Evolutionary conservation across 37 sponge, comb jelly and placozoan species (phyloP).

Genomic region (Axinella damicornis): DNA sequence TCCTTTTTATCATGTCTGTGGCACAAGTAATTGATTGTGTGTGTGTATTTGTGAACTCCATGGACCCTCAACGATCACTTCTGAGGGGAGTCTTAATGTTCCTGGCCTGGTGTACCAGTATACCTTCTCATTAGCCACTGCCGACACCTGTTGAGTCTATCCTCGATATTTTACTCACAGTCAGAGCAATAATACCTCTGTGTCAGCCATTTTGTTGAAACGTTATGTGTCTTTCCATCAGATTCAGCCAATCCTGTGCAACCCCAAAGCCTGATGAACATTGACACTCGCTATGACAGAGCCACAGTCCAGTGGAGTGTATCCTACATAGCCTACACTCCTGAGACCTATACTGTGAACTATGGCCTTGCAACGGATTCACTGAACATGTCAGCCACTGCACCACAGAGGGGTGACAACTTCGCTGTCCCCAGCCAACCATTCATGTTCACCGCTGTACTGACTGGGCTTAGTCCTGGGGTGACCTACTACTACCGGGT

Average conservation of each 20-base stretch:
- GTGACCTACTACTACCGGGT: conserved; percentile 44
- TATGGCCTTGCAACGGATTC: conserved; percentile 12
- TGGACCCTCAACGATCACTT: too few relatives aligned
- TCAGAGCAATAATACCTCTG: too few relatives aligned
- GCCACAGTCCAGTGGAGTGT: conserved; percentile 54
- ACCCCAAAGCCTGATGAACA: background rate
- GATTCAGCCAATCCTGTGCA: conserved; percentile 17
- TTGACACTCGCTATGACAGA: background rate
- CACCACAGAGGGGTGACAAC: background rate
- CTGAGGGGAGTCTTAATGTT: too few relatives aligned
- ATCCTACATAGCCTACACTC: conserved; percentile 37
- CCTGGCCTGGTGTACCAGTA: too few relatives aligned
- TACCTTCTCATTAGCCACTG: too few relatives aligned
- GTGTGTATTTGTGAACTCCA: too few relatives aligned
- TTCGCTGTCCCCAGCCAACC: background rate
- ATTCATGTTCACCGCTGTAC: background rate
- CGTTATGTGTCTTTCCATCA: background rate
- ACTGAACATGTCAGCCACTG: background rate
- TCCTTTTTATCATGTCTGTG: too few relatives aligned
- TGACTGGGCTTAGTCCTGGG: conserved; percentile 29
- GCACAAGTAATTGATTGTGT: too few relatives aligned
- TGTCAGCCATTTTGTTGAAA: too few relatives aligned
- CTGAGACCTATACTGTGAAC: conserved; percentile 51
- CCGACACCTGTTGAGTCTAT: too few relatives aligned
- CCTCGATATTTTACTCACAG: too few relatives aligned